Percentiles rank a stretch among this genome's conserved stretches.
These are phyloP conservation scores for Dryomyza anilis DNA, from an alignment of 2,888 invertebrate species.

Conservation along the genomic window DNA sequence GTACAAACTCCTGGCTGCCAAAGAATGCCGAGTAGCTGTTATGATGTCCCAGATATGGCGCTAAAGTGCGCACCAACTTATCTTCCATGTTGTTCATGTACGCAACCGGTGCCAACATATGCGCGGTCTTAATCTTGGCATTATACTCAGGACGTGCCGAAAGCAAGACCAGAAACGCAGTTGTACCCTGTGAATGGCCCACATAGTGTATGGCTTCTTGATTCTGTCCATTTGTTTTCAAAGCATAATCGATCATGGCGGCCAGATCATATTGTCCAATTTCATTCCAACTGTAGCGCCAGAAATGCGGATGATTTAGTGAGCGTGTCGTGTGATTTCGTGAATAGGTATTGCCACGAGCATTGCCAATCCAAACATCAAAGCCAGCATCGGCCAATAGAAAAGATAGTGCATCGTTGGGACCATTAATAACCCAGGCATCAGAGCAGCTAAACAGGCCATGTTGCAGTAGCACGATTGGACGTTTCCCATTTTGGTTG, in stretches of 20 bases:
- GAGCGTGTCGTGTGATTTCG: constrained; percentile 38
- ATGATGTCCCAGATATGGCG: constrained; percentile 50
- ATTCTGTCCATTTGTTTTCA: constrained; percentile 41
- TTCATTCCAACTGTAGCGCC: constrained; percentile 43
- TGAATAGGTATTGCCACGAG: constrained; percentile 47
- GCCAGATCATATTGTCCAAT: constrained; percentile 43
- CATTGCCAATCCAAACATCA: constrained; percentile 57
- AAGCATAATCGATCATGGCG: constrained; percentile 47
- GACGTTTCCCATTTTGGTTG: constrained; percentile 48
- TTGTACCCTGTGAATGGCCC: constrained; percentile 56
- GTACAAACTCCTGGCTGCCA: constrained; percentile 67
- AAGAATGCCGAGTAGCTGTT: constrained; percentile 42
- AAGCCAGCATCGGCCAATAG: constrained; percentile 52
- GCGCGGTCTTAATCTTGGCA: constrained; percentile 48
- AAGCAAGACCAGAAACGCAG: constrained; percentile 47
- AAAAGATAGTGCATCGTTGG: constrained; percentile 44
- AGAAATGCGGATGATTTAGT: constrained; percentile 31
- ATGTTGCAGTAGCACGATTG: constrained; percentile 62
- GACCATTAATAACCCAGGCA: constrained; percentile 48
- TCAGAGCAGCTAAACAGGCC: constrained; percentile 50
- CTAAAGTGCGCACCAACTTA: constrained; percentile 54
- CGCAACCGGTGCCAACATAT: constrained; percentile 52
- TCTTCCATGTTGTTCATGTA: constrained; percentile 64
- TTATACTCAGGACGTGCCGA: constrained; percentile 50
- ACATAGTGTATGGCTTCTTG: constrained; percentile 49